Percentiles rank a stretch among this genome's conserved stretches.
Conservation (phyloP, 2,113 vertebrate species). For the Rhagologus leucostigma region DNA sequence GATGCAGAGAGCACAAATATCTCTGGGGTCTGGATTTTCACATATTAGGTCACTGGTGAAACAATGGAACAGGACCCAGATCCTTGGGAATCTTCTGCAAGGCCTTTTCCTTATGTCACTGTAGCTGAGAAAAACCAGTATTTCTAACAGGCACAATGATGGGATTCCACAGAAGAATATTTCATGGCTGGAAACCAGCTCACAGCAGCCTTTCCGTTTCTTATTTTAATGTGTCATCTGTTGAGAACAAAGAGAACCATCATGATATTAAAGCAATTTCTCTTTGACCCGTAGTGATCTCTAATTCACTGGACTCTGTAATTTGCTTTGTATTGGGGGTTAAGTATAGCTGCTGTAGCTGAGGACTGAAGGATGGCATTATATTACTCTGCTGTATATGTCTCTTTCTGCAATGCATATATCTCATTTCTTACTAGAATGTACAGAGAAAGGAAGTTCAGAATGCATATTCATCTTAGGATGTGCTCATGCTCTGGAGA, state of each 20-base stretch:
- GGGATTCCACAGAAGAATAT: neutral
- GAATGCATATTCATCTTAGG: neutral
- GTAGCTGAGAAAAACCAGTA: neutral
- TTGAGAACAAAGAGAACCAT: conserved; percentile 28
- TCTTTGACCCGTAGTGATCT: conserved; percentile 7
- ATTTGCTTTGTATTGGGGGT: neutral
- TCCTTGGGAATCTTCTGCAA: neutral
- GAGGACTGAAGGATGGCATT: neutral
- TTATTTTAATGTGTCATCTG: neutral
- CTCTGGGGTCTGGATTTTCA: neutral
- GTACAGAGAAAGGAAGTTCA: neutral
- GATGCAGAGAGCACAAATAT: neutral
- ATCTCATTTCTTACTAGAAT: neutral
- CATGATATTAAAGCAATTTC: conserved; percentile 35
- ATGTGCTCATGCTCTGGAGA: neutral
- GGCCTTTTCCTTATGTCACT: neutral
- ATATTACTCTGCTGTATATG: neutral
- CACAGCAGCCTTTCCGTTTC: neutral
- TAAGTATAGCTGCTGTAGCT: neutral
- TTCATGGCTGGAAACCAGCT: neutral
- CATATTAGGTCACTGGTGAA: neutral
- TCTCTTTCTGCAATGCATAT: neutral
- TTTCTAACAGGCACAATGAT: neutral
- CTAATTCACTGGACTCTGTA: conserved; percentile 30
- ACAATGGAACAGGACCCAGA: neutral